A percentile compares a stretch with the other conserved stretches of the same genome.
phyloP scores from a whole-genome alignment of 1,140 invertebrate species.

The Plutomurus gul region DNA sequence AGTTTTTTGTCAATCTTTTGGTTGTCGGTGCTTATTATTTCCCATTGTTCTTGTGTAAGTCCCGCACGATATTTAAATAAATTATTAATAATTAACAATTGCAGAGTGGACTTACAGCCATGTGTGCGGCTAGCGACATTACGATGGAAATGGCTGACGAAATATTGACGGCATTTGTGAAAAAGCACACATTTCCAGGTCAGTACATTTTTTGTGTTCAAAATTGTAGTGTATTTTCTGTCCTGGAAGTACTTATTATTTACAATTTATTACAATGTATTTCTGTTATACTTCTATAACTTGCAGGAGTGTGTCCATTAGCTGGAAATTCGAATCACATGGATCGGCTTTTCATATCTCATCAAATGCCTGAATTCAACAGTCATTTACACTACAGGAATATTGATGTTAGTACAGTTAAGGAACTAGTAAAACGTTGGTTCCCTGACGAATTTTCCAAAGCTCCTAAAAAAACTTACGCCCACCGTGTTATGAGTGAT shows the following conservation, averaged over 20 bases:
- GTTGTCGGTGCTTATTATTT: too few relatives aligned
- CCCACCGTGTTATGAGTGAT: conserved; percentile 79
- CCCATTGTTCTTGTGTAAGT: too few relatives aligned
- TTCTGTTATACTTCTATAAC: neutral
- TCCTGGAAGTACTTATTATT: too few relatives aligned
- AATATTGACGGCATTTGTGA: conserved; percentile 73
- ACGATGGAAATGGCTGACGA: conserved; percentile 70
- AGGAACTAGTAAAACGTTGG: conserved; percentile 82
- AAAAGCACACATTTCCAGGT: conserved; percentile 67
- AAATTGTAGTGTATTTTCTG: neutral
- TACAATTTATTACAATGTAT: neutral
- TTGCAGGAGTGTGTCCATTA: conserved; percentile 68
- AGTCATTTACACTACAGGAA: conserved; percentile 88
- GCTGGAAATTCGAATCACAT: conserved; percentile 89
- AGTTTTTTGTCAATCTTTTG: too few relatives aligned
- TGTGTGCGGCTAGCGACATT: conserved; percentile 70
- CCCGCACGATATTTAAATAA: too few relatives aligned
- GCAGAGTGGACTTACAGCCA: conserved; percentile 75
- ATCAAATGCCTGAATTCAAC: conserved; percentile 75
- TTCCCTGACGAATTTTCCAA: conserved; percentile 64
- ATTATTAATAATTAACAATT: conserved; percentile 52
- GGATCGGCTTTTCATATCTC: conserved; percentile 77
- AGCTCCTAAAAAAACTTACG: conserved; percentile 67
- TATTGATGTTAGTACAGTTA: conserved; percentile 88
- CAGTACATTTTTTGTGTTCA: neutral